Base-by-base conservation (phyloP, 2,797 vertebrate species). In the Psittacula derbiana region DNA sequence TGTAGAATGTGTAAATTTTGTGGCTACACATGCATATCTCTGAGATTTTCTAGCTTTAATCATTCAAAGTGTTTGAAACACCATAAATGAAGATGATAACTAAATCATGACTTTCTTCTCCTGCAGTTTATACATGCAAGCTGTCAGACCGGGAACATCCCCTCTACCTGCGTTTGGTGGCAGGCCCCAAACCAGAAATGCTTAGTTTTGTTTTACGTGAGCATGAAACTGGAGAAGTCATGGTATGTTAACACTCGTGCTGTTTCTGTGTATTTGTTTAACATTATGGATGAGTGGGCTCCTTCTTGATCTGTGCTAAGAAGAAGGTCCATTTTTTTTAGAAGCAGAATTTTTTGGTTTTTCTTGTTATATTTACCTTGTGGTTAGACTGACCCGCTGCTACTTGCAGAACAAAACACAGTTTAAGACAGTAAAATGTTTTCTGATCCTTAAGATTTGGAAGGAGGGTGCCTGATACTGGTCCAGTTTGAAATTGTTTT, bases 201-300 rank as follows among this genome's bases (percentile, higher is more conserved):
- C 98, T 99, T 60, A 98, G 99, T 96, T 99, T 99, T 91, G 99
- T 99, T 33, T 98, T 99, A 71, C 98, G 98, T 41, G 99, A 99
- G 84, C 99, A 99, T n/a, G 99, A 99, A 97, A 99, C 98, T 2
- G 99, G 99, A 96, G 99, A 99, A 97, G 99, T 99, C 70, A 98
- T 99, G 98, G 98, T 99, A 95, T 61, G 95, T 82, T 78, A 47
- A 46, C 14, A 1, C 15, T 20, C 4, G 0, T 31, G 24, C 43
- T 67, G 66, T 10, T 11, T 61, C 61, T 19, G 21, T 57, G 36
- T 67, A 44, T 46, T 7, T 69, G 30, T 81, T 60, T 21, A 46
- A 23, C 33, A 19, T 67, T 64, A 14, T 10, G 83, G 49, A 17
- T 84, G 73, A 62, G 33, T 17, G 65, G 55, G 66, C 64, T 81